These are phyloP conservation scores for Lagenorhynchus albirostris DNA, from an alignment of 2,113 vertebrate species.

Conservation along the genomic window DNA sequence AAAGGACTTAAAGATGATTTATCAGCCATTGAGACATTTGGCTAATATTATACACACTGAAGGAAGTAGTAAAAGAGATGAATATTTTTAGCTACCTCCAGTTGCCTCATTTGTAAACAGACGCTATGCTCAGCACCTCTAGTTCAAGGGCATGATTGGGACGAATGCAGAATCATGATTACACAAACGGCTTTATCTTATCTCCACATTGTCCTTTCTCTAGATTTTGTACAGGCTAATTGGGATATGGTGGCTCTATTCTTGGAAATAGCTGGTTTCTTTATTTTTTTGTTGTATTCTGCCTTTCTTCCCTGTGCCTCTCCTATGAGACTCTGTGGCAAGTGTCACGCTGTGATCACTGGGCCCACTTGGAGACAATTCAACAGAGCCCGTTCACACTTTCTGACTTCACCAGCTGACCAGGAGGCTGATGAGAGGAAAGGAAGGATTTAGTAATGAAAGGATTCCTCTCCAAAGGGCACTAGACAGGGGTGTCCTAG, in stretches of 20 bases:
- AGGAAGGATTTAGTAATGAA: background rate
- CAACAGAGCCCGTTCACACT: background rate
- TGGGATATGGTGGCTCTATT: background rate
- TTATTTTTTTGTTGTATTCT: background rate
- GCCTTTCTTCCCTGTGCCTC: background rate
- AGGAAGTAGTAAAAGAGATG: conserved; percentile 57
- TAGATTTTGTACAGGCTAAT: background rate
- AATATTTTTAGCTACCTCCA: conserved; percentile 42
- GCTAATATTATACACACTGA: conserved; percentile 70
- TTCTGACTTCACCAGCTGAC: background rate
- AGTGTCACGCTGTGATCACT: background rate
- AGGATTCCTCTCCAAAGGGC: background rate
- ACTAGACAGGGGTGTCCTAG: background rate
- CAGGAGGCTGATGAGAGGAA: background rate
- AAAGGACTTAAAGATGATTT: conserved; percentile 79
- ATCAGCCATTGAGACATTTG: conserved; percentile 70
- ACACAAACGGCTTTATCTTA: background rate
- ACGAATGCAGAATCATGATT: accelerated
- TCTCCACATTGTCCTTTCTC: background rate
- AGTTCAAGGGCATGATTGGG: conserved; percentile 15
- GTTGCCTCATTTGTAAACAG: conserved; percentile 35
- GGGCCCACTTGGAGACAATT: background rate
- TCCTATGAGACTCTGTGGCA: background rate
- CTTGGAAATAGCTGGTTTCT: background rate
- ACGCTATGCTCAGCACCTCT: background rate